These are phyloP conservation scores for Crambe crambe DNA, from an alignment of 37 sponge, comb jelly and placozoan species.

Conservation along the genomic window DNA sequence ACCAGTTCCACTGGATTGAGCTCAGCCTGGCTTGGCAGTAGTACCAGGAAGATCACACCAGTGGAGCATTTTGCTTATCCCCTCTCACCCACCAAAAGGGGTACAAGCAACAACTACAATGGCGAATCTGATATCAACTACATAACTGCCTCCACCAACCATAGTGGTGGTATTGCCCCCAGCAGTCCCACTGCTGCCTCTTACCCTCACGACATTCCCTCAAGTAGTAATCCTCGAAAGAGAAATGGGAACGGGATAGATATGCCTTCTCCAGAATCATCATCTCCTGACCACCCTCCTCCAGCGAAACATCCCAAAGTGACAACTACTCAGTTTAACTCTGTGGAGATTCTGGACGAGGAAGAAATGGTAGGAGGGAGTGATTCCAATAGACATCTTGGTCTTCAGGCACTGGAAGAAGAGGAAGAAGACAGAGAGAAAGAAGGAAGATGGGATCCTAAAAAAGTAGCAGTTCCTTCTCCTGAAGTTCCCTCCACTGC, in stretches of 20 bases:
- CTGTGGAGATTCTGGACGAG: not conserved
- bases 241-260: not conserved
- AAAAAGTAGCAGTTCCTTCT: not conserved
- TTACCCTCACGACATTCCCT: not conserved
- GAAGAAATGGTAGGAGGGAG: not conserved
- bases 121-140: too few species aligned
- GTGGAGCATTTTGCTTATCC: slow-evolving; percentile 2
- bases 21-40: not conserved
- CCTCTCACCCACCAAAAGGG: not conserved
- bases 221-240: not conserved
- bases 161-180: too few species aligned
- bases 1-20: too few species aligned
- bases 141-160: too few species aligned
- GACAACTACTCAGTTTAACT: not conserved
- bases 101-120: not conserved
- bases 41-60: slow-evolving; percentile 30
- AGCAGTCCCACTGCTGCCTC: too few species aligned
- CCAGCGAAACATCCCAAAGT: not conserved
- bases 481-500: not conserved
- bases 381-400: not conserved
- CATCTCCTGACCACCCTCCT: slow-evolving; percentile 3
- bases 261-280: not conserved
- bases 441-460: not conserved
- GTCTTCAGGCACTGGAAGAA: not conserved
- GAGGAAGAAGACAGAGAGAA: not conserved